Evolutionary conservation across 2,797 vertebrate species (phyloP), one percentile per base, ranked within the genome.

Genomic region (Cossypha dichroa): DNA sequence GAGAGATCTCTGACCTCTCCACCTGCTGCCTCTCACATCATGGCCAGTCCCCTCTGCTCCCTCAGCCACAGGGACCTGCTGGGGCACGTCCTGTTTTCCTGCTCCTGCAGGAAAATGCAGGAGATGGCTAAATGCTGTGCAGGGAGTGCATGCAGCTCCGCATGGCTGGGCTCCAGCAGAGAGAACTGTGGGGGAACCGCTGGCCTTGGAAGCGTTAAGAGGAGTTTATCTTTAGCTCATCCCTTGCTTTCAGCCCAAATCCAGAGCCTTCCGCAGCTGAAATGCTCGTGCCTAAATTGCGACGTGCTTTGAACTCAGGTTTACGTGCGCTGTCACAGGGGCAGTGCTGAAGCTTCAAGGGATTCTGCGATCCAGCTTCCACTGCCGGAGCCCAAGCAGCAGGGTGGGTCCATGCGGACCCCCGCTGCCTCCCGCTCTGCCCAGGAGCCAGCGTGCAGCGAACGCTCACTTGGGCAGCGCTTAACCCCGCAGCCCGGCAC

Each of bases 11-110:
- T 82, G 75, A 63, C 28, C 28, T 22, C 43, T 40, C 9, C 48
- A 33, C 8, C 14, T 62, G 1, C 60, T 11, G 51, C 43, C 43
- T 45, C 43, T 45, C 43, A 45, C 43, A 45, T 45, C 43, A 22
- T 45, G 11, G 43, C 26, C 51, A 66, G 23, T 15, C 9, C 7
- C 13, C 29, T 86, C 69, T 56, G 52, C 52, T 89, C 52, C 31
- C 18, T 45, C 36, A 26, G 46, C 40, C 0, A 0, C 33, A 36
- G 31, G 18, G 16, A 67, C 25, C 31, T 8, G 1, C 43, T 49
- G 55, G 29, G 45, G 1, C 29, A 18, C 0, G 0, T 41, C 52
- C 54, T 2, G 0, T 43, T 45, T 51, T 72, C 25, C 60, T 10
- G 2, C 25, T 77, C 15, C 66, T 5, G 2, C 43, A 45, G 43